Evolutionary conservation across 2,797 vertebrate genomes (phyloP), one percentile per base, ranked within the genome.

Genomic region (Vespertilio murinus): DNA sequence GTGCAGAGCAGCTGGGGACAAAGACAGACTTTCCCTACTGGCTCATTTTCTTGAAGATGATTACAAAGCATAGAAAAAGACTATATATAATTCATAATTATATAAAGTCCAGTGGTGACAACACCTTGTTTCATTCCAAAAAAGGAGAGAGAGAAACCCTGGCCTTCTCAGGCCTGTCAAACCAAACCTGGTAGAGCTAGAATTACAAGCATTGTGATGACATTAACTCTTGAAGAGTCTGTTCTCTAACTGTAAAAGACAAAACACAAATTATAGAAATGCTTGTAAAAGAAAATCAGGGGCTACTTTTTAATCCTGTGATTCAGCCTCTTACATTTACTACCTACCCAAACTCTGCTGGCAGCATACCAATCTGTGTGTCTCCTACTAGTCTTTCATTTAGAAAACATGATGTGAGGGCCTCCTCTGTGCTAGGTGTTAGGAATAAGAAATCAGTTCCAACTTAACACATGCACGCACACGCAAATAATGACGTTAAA

Each of bases 281-380:
- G 28, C 83, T 52, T 90, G n/a, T 83, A 75, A 90, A 92, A 95
- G 89, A 77, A 95, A 93, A 95, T 82, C 94, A 28, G 30, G 64
- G 71, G 56, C 49, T 94, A 65, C 4, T 83, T 91, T 96, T 91
- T 64, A 93, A 82, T 91, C 28, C 52, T 84, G 64, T 94, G 47
- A 16, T 87, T 79, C 42, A 78, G 28, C 20, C 12, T 85, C 35
- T 88, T 87, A 22, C 65, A 61, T 83, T 91, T 94, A 83, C 61
- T 86, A 20, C 83, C 52, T 83, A 79, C 38, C 10, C 6, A 3
- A 64, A 73, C 67, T 81, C 91, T 28, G 45, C 59, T 87, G 61
- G 87, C 38, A 92, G 25, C 30, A 65, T 22, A 35, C 45, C 64
- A n/a, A 45, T 83, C 33, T 64, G 11, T 90, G 45, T 54, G 25